A percentile compares a stretch with the other conserved stretches of the same genome.
Conservation (phyloP, 2,113 vertebrate species). For the Opisthocomus hoazin region DNA sequence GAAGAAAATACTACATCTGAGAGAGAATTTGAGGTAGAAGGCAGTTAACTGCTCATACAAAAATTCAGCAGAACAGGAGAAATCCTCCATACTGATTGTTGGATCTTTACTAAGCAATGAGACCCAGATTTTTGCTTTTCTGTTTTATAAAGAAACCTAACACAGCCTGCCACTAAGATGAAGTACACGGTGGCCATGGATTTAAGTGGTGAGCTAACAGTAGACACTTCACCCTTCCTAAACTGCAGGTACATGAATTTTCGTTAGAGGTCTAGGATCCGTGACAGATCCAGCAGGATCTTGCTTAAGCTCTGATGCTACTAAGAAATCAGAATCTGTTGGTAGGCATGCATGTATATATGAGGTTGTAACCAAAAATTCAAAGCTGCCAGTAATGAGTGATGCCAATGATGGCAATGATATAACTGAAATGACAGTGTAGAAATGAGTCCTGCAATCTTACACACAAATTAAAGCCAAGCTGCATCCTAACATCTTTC, state of each 20-base stretch:
- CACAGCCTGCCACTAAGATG: not conserved
- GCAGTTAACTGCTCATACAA: not conserved
- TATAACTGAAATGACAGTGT: not conserved
- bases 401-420: not conserved
- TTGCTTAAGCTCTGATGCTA: not conserved
- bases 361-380: constrained; percentile 1
- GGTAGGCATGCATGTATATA: not conserved
- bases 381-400: constrained; percentile 22
- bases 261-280: not conserved
- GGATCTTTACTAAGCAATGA: not conserved
- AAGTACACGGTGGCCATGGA: not conserved
- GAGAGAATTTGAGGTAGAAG: not conserved
- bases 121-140: not conserved
- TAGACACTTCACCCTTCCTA: not conserved
- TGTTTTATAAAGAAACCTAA: not conserved
- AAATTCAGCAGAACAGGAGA: not conserved
- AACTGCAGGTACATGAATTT: not conserved
- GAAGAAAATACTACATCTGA: not conserved
- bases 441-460: not conserved
- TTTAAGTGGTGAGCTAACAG: not conserved
- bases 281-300: not conserved
- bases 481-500: not conserved
- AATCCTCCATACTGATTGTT: not conserved
- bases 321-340: not conserved
- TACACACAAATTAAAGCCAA: not conserved